phyloP scores from a whole-genome alignment of 2,888 invertebrate genomes.

The Leptinotarsa tumamoca region DNA sequence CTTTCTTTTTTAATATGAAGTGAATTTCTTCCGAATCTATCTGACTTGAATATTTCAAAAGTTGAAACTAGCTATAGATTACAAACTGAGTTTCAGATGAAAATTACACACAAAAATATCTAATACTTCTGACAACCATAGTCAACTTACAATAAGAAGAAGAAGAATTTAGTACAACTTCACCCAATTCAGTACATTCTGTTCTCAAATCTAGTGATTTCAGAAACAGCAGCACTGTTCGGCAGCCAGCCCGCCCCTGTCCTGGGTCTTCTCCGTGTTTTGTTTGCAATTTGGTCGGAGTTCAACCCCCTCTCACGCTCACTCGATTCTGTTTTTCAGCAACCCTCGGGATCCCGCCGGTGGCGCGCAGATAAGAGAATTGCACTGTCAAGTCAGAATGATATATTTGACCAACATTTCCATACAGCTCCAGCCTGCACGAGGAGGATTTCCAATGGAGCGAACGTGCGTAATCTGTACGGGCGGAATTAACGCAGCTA shows the following conservation, averaged over 20 bases:
- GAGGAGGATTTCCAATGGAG: slow-evolving; percentile 68
- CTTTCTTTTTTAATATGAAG: too few relatives aligned
- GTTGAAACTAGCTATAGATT: too few relatives aligned
- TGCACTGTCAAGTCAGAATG: slow-evolving; percentile 90
- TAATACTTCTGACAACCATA: too few relatives aligned
- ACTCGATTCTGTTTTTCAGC: slow-evolving; percentile 67
- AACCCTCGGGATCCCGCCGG: slow-evolving; percentile 65
- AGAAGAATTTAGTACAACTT: too few relatives aligned
- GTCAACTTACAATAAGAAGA: too few relatives aligned
- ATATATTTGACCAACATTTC: slow-evolving; percentile 92
- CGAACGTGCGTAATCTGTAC: slow-evolving; percentile 72
- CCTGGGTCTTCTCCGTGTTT: slow-evolving; percentile 54
- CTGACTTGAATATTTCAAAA: too few relatives aligned
- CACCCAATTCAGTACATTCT: too few relatives aligned
- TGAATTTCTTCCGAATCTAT: too few relatives aligned
- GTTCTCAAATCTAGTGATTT: too few relatives aligned
- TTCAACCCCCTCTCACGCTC: slow-evolving; percentile 63
- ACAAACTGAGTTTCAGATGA: too few relatives aligned
- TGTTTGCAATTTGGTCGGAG: slow-evolving; percentile 65
- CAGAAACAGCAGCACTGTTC: too few relatives aligned
- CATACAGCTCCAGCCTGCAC: slow-evolving; percentile 70
- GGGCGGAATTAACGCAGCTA: slow-evolving; percentile 72
- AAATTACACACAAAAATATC: too few relatives aligned
- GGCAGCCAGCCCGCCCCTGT: background rate
- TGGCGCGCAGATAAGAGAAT: slow-evolving; percentile 84